phyloP scores from a whole-genome alignment of 2,888 invertebrate genomes.

The Orgyia antiqua region DNA sequence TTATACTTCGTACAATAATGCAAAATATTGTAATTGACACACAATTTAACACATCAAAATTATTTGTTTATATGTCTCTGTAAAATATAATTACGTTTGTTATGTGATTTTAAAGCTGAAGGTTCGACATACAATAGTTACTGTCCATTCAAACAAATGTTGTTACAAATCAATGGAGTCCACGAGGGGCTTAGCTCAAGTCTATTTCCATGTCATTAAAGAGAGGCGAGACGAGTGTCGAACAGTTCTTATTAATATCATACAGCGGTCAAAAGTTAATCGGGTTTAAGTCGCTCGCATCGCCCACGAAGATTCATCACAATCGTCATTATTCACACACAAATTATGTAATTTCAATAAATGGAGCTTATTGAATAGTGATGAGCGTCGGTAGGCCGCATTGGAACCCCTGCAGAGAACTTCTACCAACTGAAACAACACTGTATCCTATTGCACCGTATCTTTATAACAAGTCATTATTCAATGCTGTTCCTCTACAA shows the following conservation, averaged over 20 bases:
- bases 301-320: conserved; percentile 78
- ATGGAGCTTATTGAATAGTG: conserved; percentile 77
- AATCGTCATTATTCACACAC: conserved; percentile 78
- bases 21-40: no score
- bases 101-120: no score
- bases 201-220: conserved; percentile 69
- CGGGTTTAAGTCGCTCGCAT: conserved; percentile 74
- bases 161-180: conserved; percentile 43
- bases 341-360: conserved; percentile 79
- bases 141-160: conserved; percentile 41
- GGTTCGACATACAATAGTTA: no score
- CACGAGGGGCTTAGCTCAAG: conserved; percentile 30
- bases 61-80: no score
- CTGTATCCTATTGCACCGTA: conserved; percentile 29
- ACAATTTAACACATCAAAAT: no score
- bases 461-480: conserved; percentile 19
- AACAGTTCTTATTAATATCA: conserved; percentile 69
- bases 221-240: conserved; percentile 34
- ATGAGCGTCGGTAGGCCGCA: conserved; percentile 73
- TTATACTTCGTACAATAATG: no score
- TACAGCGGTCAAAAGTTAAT: conserved; percentile 75
- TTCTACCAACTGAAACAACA: conserved; percentile 23
- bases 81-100: no score
- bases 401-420: conserved; percentile 57
- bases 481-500: conserved; percentile 19